Percentiles rank a stretch among this genome's conserved stretches.
Evolutionary conservation across 2,888 invertebrate species (phyloP).

Genomic region (Heteromurus nitidus): DNA sequence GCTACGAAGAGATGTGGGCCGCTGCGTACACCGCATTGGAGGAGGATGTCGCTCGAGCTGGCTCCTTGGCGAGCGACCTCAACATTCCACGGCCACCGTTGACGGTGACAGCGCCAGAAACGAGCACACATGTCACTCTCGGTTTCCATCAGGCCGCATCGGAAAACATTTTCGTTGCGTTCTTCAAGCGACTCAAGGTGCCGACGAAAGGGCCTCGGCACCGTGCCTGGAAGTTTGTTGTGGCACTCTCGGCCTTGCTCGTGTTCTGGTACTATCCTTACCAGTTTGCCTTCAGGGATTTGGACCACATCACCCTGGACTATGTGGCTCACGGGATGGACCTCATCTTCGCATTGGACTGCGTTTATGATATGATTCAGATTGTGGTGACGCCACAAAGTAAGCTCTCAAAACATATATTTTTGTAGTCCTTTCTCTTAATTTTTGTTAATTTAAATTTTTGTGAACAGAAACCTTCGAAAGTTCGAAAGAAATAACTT

Average conservation of each 20-base stretch:
- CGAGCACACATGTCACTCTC: slow-evolving; percentile 4
- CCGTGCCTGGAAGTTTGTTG: slow-evolving; percentile 65
- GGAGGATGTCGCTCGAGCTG: slow-evolving; percentile 67
- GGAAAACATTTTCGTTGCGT: slow-evolving; percentile 31
- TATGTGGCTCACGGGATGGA: slow-evolving; percentile 62
- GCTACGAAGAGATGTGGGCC: slow-evolving; percentile 54
- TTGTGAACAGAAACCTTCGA: slow-evolving; percentile 71
- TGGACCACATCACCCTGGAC: slow-evolving; percentile 31
- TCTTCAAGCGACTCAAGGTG: slow-evolving; percentile 36
- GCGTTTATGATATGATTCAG: slow-evolving; percentile 66
- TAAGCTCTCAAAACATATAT: slow-evolving; percentile 35
- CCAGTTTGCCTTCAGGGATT: slow-evolving; percentile 64
- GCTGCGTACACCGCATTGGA: slow-evolving; percentile 65
- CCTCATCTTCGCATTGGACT: slow-evolving; percentile 65
- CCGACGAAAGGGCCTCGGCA: not conserved
- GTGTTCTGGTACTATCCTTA: slow-evolving; percentile 70
- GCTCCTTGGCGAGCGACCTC: slow-evolving; percentile 67
- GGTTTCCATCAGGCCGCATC: slow-evolving; percentile 17
- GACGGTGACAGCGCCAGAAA: slow-evolving; percentile 55
- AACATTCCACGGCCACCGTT: slow-evolving; percentile 69
- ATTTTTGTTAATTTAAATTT: not conserved
- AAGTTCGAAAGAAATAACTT: slow-evolving; percentile 59
- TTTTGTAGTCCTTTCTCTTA: not conserved
- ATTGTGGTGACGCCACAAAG: slow-evolving; percentile 71
- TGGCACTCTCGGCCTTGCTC: slow-evolving; percentile 38